phyloP scores from a whole-genome alignment of 1,140 invertebrate genomes.

The Drosophila pruinosa region DNA sequence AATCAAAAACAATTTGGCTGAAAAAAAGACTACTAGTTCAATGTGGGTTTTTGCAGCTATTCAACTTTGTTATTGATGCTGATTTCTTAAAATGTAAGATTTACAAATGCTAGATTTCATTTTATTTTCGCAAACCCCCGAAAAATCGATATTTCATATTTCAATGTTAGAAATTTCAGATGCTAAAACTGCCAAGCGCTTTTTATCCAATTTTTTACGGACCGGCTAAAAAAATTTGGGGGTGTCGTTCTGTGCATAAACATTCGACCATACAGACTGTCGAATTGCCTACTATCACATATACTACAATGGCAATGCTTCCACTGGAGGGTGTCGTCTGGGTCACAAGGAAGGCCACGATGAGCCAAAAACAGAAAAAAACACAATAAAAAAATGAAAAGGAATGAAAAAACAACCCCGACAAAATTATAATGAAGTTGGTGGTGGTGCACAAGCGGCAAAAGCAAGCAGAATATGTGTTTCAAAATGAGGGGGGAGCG shows the following conservation, averaged over 20 bases:
- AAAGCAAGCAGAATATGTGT: slow-evolving; percentile 28
- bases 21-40: too few species aligned
- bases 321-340: slow-evolving; percentile 41
- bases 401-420: slow-evolving; percentile 76
- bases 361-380: slow-evolving; percentile 18
- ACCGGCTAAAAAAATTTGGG: slow-evolving; percentile 66
- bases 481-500: slow-evolving; percentile 22
- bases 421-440: slow-evolving; percentile 80
- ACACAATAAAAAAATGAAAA: slow-evolving; percentile 23
- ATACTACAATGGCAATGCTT: neutral
- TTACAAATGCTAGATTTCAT: slow-evolving; percentile 23
- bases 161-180: slow-evolving; percentile 78
- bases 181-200: slow-evolving; percentile 77
- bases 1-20: too few species aligned
- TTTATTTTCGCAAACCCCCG: slow-evolving; percentile 57
- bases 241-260: slow-evolving; percentile 48
- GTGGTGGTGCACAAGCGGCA: slow-evolving; percentile 59
- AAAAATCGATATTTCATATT: slow-evolving; percentile 80
- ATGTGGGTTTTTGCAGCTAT: too few species aligned
- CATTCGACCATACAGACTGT: neutral
- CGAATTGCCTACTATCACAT: slow-evolving; percentile 23
- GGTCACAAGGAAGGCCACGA: neutral
- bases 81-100: too few species aligned
- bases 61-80: too few species aligned
- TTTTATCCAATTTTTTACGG: slow-evolving; percentile 79